Conservation (phyloP, 2,797 vertebrate genomes). For the Dipus sagitta region DNA sequence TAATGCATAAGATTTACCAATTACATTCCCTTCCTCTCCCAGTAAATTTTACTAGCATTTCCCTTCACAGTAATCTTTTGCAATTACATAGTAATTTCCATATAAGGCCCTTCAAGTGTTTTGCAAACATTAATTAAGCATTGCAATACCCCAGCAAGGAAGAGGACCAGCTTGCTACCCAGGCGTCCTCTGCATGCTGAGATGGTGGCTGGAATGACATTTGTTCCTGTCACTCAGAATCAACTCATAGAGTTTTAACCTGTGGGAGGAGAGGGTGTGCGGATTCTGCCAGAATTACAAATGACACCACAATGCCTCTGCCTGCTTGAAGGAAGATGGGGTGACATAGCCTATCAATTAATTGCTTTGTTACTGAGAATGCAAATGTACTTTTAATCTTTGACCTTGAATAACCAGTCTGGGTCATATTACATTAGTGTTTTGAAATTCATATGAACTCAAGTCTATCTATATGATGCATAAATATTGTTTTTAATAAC, state of each 20-base stretch:
- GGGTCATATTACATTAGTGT: background rate
- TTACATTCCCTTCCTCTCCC: conserved; percentile 30
- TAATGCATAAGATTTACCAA: conserved; percentile 52
- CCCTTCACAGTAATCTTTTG: conserved; percentile 45
- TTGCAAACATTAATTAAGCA: conserved; percentile 76
- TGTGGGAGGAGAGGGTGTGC: conserved; percentile 48
- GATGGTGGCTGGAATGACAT: conserved; percentile 58
- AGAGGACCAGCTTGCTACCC: conserved; percentile 14
- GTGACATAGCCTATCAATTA: conserved; percentile 6
- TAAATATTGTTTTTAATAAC: background rate
- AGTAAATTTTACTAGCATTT: conserved; percentile 51
- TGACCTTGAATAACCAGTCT: conserved; percentile 10
- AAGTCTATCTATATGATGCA: background rate
- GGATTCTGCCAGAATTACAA: conserved; percentile 65
- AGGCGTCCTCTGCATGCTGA: conserved; percentile 22
- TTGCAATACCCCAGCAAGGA: conserved; percentile 58
- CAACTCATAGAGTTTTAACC: conserved; percentile 41
- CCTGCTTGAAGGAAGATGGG: conserved; percentile 1
- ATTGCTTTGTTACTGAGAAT: background rate
- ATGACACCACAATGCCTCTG: background rate
- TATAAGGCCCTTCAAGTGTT: conserved; percentile 56
- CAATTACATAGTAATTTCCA: conserved; percentile 61
- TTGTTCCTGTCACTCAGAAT: conserved; percentile 74
- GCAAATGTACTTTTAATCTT: conserved; percentile 6
- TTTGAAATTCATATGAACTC: conserved; percentile 49